Conservation (phyloP, 1,140 invertebrate species). For the Bombus pyrosoma region DNA sequence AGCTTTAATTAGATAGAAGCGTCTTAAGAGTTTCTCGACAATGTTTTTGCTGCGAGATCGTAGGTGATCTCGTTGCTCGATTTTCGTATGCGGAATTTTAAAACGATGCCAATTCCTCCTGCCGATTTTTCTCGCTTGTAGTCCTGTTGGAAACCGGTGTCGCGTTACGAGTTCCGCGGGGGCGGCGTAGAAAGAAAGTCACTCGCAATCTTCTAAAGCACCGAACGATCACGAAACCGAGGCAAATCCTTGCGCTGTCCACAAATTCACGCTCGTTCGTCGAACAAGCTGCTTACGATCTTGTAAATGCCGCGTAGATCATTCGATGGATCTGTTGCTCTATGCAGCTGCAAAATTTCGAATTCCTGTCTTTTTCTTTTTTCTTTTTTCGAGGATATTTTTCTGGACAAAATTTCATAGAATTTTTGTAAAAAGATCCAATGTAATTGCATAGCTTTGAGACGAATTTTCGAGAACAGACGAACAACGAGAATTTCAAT, state of each 20-base stretch:
- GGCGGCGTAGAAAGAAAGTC: constrained; percentile 5
- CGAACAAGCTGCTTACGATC: background rate
- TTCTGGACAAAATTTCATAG: background rate
- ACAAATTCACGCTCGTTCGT: constrained; percentile 4
- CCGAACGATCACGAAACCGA: background rate
- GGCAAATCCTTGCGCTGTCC: background rate
- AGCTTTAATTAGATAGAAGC: no score
- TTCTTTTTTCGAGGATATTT: background rate
- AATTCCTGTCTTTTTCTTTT: background rate
- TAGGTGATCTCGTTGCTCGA: no score
- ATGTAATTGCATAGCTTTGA: no score
- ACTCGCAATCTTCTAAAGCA: background rate
- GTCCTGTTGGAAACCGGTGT: constrained; percentile 44
- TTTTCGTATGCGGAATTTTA: background rate
- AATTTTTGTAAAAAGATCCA: background rate
- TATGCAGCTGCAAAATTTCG: background rate
- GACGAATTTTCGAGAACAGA: background rate
- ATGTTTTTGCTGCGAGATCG: no score
- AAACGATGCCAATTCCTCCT: background rate
- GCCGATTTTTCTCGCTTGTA: background rate
- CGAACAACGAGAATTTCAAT: background rate
- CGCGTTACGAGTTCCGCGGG: constrained; percentile 47
- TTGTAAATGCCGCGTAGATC: background rate
- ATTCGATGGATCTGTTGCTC: background rate
- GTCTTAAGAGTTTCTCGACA: no score